These are phyloP conservation scores for Drosophila paulistorum DNA, from an alignment of 1,140 invertebrate genomes.

Conservation along the genomic window DNA sequence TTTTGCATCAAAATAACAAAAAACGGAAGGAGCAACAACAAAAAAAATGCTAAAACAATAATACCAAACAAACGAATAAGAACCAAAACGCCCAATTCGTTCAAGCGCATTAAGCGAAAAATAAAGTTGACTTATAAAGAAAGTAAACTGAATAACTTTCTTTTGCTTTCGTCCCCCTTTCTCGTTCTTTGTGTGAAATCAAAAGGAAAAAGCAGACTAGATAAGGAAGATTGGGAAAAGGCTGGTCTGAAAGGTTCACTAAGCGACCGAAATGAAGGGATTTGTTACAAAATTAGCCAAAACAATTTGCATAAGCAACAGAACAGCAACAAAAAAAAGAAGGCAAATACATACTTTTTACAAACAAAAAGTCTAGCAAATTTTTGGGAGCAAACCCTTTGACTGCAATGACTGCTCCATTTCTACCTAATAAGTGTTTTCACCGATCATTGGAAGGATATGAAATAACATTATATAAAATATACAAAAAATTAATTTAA, in stretches of 20 bases:
- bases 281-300: constrained; percentile 63
- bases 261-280: constrained; percentile 45
- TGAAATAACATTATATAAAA: no score
- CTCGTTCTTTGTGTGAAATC: constrained; percentile 28
- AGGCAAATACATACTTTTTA: neutral
- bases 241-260: constrained; percentile 36
- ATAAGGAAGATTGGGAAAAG: constrained; percentile 45
- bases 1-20: neutral
- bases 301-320: constrained; percentile 65
- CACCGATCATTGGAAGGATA: neutral
- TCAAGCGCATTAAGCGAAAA: constrained; percentile 65
- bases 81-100: constrained; percentile 46
- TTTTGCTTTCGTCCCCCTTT: constrained; percentile 12
- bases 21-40: constrained; percentile 14
- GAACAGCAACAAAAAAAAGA: constrained; percentile 30
- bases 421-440: no score
- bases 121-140: constrained; percentile 50
- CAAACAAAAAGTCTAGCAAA: constrained; percentile 14
- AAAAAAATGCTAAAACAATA: constrained; percentile 57
- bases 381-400: neutral
- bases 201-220: constrained; percentile 60
- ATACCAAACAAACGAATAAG: constrained; percentile 40
- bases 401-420: neutral
- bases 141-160: constrained; percentile 31
- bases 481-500: no score